Evolutionary conservation across 2,113 vertebrate species (phyloP).

Genomic region (Chaetops frenatus): DNA sequence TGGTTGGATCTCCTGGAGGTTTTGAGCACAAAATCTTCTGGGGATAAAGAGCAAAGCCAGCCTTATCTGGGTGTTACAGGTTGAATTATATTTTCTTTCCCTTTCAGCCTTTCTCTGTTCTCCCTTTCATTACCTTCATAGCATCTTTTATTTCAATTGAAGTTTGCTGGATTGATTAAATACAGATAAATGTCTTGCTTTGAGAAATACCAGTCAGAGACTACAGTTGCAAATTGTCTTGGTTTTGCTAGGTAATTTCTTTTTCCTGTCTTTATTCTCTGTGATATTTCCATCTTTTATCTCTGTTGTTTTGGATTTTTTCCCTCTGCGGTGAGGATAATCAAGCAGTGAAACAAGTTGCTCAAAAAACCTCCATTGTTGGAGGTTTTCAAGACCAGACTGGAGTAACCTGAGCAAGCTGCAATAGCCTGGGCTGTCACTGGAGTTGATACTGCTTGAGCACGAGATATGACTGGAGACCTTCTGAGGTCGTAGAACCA

Average conservation of each 20-base stretch:
- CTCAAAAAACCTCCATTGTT: background rate
- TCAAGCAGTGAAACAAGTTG: background rate
- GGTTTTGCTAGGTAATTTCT: background rate
- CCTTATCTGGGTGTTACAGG: background rate
- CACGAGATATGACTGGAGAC: background rate
- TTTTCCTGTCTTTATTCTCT: background rate
- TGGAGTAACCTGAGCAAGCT: background rate
- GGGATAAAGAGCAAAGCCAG: background rate
- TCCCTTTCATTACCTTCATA: background rate
- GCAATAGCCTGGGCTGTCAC: background rate
- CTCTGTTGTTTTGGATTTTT: fast-evolving
- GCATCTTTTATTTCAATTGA: background rate
- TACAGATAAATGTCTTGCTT: background rate
- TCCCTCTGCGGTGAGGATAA: fast-evolving
- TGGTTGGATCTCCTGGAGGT: background rate
- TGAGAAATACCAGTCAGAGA: background rate
- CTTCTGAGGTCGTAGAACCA: background rate
- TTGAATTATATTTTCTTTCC: background rate
- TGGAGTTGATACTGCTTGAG: background rate
- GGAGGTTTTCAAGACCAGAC: background rate
- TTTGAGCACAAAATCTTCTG: background rate
- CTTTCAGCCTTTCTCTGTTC: background rate
- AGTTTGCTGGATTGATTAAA: background rate
- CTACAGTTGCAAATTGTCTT: background rate
- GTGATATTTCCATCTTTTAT: background rate